Percentiles rank a stretch among this genome's conserved stretches.
Evolutionary conservation across 2,113 vertebrate species (phyloP).

Genomic region (human): DNA sequence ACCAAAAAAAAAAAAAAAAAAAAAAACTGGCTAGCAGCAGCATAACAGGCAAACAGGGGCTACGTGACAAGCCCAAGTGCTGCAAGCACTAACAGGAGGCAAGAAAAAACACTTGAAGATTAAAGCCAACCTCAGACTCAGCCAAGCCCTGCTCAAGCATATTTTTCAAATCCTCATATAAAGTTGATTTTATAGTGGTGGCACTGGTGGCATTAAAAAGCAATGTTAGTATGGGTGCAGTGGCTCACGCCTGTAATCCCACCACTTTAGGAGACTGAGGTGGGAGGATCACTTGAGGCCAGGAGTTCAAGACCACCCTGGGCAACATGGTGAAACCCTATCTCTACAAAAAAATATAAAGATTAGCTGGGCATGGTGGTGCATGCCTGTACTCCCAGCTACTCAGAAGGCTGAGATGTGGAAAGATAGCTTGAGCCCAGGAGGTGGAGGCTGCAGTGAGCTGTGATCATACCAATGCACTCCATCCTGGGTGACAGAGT

Average conservation of each 20-base stretch:
- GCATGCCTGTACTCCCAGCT: background rate
- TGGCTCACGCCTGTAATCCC: background rate
- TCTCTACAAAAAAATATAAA: background rate
- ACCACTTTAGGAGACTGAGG: background rate
- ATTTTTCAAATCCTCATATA: background rate
- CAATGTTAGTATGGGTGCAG: background rate
- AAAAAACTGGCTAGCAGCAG: background rate
- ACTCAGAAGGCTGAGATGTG: background rate
- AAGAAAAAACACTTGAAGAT: background rate
- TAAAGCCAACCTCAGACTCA: background rate
- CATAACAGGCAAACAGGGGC: background rate
- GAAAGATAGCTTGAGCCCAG: background rate
- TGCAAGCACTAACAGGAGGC: background rate
- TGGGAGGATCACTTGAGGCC: too few relatives aligned
- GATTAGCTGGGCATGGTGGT: background rate
- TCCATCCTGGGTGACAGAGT: background rate
- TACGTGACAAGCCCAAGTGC: background rate
- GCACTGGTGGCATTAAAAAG: background rate
- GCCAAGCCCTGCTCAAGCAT: background rate
- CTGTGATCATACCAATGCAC: background rate
- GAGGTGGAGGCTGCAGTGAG: background rate
- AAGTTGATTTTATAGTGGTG: background rate
- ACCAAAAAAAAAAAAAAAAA: background rate
- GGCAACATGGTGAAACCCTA: background rate
- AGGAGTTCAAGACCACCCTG: background rate